phyloP scores from a whole-genome alignment of 2,797 vertebrate species.

The Ctenosaura bakeri region DNA sequence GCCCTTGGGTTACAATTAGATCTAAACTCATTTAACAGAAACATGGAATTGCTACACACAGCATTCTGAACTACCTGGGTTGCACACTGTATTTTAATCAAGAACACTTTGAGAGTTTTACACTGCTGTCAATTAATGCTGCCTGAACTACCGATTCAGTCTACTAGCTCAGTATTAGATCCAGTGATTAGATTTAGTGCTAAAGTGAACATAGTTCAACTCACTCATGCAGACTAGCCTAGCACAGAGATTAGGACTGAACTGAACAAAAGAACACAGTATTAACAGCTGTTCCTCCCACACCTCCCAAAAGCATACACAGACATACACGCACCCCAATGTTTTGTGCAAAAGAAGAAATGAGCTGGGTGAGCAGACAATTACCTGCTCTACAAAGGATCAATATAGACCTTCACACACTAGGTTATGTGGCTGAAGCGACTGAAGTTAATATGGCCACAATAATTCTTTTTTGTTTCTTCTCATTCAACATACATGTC shows the following conservation, averaged over 20 bases:
- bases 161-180: background rate
- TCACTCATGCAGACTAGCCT: background rate
- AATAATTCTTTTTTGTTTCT: background rate
- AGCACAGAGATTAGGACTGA: background rate
- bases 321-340: background rate
- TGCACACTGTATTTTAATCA: slow-evolving; percentile 17
- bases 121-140: slow-evolving; percentile 10
- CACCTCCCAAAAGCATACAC: too few relatives aligned
- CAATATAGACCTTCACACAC: background rate
- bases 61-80: background rate
- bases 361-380: slow-evolving; percentile 21
- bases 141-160: background rate
- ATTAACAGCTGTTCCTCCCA: background rate
- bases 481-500: slow-evolving; percentile 1
- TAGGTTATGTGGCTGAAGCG: slow-evolving; percentile 5
- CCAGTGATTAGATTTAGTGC: background rate
- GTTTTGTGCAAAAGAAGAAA: slow-evolving; percentile 5
- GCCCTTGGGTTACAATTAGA: background rate
- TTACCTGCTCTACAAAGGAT: slow-evolving; percentile 19
- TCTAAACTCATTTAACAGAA: background rate
- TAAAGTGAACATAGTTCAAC: background rate
- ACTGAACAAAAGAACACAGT: background rate
- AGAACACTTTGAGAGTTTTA: background rate
- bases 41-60: background rate
- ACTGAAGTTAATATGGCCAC: slow-evolving; percentile 6